Percentiles rank a stretch among this genome's conserved stretches.
phyloP scores from a whole-genome alignment of 92 coral and sea anemone species.

The Hydrozoanthus gracilis region DNA sequence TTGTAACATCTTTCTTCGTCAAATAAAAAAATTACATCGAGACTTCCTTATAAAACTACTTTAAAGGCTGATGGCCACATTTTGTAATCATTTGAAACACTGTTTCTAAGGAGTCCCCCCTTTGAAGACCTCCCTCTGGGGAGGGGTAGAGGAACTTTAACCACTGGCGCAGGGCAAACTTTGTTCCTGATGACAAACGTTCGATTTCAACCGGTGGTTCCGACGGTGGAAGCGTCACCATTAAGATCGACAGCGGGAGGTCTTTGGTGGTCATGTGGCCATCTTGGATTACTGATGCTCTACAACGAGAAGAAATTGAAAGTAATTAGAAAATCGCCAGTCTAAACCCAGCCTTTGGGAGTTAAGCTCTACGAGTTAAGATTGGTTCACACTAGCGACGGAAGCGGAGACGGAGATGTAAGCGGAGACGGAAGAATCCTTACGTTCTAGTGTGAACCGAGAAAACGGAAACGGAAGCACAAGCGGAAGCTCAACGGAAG shows the following conservation, averaged over 20 bases:
- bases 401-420: too few relatives aligned
- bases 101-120: constrained; percentile 54
- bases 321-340: too few relatives aligned
- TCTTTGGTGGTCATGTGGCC: constrained; percentile 53
- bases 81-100: constrained; percentile 63
- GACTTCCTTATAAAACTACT: constrained; percentile 39
- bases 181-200: constrained; percentile 89
- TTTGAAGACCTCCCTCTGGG: neutral
- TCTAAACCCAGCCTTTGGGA: too few relatives aligned
- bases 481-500: too few relatives aligned
- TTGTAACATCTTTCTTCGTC: too few relatives aligned
- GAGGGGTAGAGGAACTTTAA: constrained; percentile 59
- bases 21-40: neutral
- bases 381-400: too few relatives aligned
- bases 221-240: constrained; percentile 79
- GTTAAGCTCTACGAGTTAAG: too few relatives aligned
- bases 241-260: constrained; percentile 85
- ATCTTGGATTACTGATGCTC: constrained; percentile 77
- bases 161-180: constrained; percentile 93
- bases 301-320: neutral
- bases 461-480: too few relatives aligned
- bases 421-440: too few relatives aligned
- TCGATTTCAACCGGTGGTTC: constrained; percentile 53
- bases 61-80: constrained; percentile 67
- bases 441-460: too few relatives aligned